A percentile compares a stretch with the other conserved stretches of the same genome.
phyloP scores from a whole-genome alignment of 2,797 vertebrate species.

The Oreonectes daqikongensis region DNA sequence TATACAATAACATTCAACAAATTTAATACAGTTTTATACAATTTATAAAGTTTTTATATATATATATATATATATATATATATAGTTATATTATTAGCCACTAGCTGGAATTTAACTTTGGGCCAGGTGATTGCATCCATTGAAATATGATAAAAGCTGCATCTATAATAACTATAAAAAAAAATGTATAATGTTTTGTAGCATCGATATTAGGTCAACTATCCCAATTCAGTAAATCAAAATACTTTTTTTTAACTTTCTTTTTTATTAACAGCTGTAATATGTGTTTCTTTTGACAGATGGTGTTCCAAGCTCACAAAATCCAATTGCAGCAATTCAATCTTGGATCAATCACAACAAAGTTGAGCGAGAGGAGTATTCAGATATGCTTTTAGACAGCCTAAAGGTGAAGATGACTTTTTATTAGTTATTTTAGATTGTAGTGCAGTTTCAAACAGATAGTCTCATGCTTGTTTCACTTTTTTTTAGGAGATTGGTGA shows the following conservation, averaged over 20 bases:
- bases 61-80: too few species aligned
- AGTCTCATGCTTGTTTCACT: neutral
- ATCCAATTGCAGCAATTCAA: slow-evolving; percentile 89
- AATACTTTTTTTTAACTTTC: neutral
- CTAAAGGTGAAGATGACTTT: slow-evolving; percentile 83
- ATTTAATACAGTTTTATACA: too few species aligned
- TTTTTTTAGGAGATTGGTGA: slow-evolving; percentile 90
- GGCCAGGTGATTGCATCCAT: too few species aligned
- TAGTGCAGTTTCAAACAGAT: neutral
- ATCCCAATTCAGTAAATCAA: too few species aligned
- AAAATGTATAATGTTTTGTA: neutral
- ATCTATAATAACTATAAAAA: too few species aligned
- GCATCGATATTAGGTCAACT: neutral
- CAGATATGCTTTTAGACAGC: slow-evolving; percentile 86
- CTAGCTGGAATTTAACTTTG: too few species aligned
- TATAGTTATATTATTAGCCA: too few species aligned
- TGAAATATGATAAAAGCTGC: too few species aligned
- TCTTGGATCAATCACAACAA: slow-evolving; percentile 98
- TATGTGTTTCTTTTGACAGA: slow-evolving; percentile 71
- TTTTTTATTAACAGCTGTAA: neutral
- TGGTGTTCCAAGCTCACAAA: slow-evolving; percentile 95
- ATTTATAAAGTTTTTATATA: too few species aligned
- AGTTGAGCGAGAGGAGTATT: slow-evolving; percentile 92
- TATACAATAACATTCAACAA: too few species aligned
- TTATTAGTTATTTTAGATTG: neutral